Base-by-base conservation (phyloP, 2,113 vertebrate species). In the Scytalopus superciliaris region DNA sequence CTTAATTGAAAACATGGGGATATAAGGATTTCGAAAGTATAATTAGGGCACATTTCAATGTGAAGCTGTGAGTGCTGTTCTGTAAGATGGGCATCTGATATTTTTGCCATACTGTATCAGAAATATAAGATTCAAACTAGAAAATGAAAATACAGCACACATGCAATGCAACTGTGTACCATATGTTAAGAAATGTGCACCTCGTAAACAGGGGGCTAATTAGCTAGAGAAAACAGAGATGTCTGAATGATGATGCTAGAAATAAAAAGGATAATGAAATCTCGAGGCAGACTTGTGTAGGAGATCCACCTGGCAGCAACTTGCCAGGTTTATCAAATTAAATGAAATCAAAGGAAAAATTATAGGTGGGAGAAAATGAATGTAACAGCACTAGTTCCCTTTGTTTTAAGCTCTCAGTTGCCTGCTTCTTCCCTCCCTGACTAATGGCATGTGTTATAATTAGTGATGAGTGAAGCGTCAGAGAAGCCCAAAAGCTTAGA, bases 1-100 rank as follows among this genome's bases (percentile, higher is more conserved):
- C 94, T 95, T 98, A 97, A 97, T 97, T 97, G 97, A 96, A 98
- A 96, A 91, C 81, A 96, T 62, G 94, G 94, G 52, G 95, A 97
- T 96, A 91, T 85, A 97, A 88, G 81, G 39, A 87, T 95, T 94
- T 96, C 25, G 0, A 15, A 79, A 80, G 78, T 74, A 92, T 97
- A 97, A 97, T 96, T 94, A 96, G 77, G 87, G 90, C 62, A 73
- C 35, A 45, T 89, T 93, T 85, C 72, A 49, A 17, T 30, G 42
- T 90, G 87, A 92, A 74, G 91, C 94, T 74, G 40, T 56, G 92
- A 92, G 56, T 59, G 39, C 44, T 89, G n/a, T 84, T 93, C 87
- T 84, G 40, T 74, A 64, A 88, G 76, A 69, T 3, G 76, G 80
- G 49, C 78, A 33, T 91, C 50, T 91, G 93, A 87, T 70, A 82